phyloP scores from a whole-genome alignment of 37 sponge, comb jelly and placozoan species.

The Aplysina aerophoba region DNA sequence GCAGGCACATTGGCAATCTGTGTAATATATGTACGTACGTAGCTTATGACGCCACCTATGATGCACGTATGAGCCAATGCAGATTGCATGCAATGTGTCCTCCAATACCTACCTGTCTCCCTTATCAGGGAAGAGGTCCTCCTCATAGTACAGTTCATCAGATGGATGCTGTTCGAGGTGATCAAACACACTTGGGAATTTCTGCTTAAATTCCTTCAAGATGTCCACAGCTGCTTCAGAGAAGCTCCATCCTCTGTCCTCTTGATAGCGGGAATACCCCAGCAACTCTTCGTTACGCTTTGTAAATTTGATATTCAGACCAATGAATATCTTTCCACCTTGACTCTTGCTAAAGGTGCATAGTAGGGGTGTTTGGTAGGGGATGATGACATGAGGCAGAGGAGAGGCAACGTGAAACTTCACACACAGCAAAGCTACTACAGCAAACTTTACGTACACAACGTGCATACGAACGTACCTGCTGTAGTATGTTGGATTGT shows the following conservation, averaged over 20 bases:
- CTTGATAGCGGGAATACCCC: constrained; percentile 55
- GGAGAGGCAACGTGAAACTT: background rate
- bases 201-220: constrained; percentile 63
- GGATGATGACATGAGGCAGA: background rate
- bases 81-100: too few species aligned
- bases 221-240: constrained; percentile 58
- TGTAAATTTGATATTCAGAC: constrained; percentile 85
- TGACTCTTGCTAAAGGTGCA: constrained; percentile 44
- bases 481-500: too few species aligned
- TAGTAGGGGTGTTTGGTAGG: background rate
- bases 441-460: too few species aligned
- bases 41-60: background rate
- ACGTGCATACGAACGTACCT: too few species aligned
- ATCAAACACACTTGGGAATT: constrained; percentile 76
- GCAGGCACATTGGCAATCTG: background rate
- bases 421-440: constrained; percentile 2
- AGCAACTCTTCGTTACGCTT: constrained; percentile 72
- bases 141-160: constrained; percentile 70
- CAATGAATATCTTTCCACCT: constrained; percentile 72
- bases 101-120: constrained; percentile 27
- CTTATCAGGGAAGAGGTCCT: constrained; percentile 61
- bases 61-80: background rate
- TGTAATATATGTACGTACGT: too few species aligned
- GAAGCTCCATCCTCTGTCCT: constrained; percentile 71
- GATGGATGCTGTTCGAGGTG: constrained; percentile 58